phyloP scores from a whole-genome alignment of 2,888 invertebrate genomes.

The Galerucella pusilla region DNA sequence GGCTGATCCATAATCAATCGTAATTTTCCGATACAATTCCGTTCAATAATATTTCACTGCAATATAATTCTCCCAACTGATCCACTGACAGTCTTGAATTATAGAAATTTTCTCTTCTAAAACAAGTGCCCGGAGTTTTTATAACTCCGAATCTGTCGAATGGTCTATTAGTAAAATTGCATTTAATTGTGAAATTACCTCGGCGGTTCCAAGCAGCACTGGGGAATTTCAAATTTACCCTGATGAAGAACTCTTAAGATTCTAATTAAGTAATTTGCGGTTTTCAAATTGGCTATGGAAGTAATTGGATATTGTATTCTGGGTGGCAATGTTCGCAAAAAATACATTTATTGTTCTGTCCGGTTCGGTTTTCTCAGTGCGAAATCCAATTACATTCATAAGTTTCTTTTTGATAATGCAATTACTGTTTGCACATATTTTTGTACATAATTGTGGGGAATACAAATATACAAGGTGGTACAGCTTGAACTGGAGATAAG shows the following conservation, averaged over 20 bases:
- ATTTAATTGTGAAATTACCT: slow-evolving; percentile 35
- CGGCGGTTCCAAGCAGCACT: slow-evolving; percentile 1
- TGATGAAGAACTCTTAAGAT: slow-evolving; percentile 35
- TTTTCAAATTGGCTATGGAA: slow-evolving; percentile 23
- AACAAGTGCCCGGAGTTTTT: slow-evolving; percentile 2
- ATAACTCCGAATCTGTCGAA: slow-evolving; percentile 25
- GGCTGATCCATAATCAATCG: too few relatives aligned
- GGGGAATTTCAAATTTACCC: slow-evolving; percentile 34
- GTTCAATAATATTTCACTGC: background rate
- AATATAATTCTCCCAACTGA: background rate
- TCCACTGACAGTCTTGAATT: background rate
- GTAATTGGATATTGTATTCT: slow-evolving; percentile 32
- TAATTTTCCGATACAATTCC: too few relatives aligned
- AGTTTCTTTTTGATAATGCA: background rate
- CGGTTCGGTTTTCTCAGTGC: slow-evolving; percentile 1
- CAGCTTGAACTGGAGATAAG: background rate
- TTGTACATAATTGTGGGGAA: background rate
- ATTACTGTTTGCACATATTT: background rate
- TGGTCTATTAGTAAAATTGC: slow-evolving; percentile 32
- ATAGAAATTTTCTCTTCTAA: background rate
- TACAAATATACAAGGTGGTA: background rate
- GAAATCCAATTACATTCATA: slow-evolving; percentile 1
- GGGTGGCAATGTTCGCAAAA: slow-evolving; percentile 29
- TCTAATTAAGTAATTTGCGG: slow-evolving; percentile 36
- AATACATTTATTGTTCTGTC: slow-evolving; percentile 4